Conservation (phyloP, 2,888 invertebrate genomes). For the Andrena camellia region DNA sequence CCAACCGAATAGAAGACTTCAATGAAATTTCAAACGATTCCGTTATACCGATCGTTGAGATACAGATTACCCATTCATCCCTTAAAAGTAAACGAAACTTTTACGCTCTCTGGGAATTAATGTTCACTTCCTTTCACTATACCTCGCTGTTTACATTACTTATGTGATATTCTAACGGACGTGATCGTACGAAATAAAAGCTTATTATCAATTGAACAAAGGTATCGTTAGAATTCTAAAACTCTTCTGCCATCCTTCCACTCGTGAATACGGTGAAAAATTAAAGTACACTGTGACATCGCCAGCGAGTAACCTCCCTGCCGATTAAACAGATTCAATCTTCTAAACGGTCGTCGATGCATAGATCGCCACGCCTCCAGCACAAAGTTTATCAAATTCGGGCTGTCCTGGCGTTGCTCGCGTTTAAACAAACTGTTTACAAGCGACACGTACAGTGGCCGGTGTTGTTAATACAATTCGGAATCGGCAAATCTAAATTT, state of each 20-base stretch:
- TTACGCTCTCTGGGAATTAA: neutral
- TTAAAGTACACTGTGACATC: neutral
- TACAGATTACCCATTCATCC: neutral
- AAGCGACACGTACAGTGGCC: constrained; percentile 15
- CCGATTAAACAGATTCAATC: constrained; percentile 10
- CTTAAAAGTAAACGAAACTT: neutral
- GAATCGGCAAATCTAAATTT: neutral
- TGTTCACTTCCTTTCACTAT: neutral
- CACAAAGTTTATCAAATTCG: constrained; percentile 43
- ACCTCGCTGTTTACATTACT: constrained; percentile 49
- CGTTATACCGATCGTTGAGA: neutral
- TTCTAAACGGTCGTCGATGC: constrained; percentile 19
- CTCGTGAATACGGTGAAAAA: neutral
- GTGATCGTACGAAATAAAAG: constrained; percentile 59
- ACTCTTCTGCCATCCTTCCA: neutral
- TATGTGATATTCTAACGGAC: constrained; percentile 38
- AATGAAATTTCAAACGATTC: neutral
- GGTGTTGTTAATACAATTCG: neutral
- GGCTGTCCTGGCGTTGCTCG: constrained; percentile 22
- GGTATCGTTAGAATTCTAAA: neutral
- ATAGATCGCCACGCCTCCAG: neutral
- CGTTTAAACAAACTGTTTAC: constrained; percentile 45
- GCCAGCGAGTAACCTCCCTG: neutral
- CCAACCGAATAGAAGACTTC: constrained; percentile 8
- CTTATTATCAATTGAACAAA: constrained; percentile 4